A percentile compares a stretch with the other conserved stretches of the same genome.
Conservation (phyloP, 2,888 invertebrate species). For the Eretmocerus hayati region DNA sequence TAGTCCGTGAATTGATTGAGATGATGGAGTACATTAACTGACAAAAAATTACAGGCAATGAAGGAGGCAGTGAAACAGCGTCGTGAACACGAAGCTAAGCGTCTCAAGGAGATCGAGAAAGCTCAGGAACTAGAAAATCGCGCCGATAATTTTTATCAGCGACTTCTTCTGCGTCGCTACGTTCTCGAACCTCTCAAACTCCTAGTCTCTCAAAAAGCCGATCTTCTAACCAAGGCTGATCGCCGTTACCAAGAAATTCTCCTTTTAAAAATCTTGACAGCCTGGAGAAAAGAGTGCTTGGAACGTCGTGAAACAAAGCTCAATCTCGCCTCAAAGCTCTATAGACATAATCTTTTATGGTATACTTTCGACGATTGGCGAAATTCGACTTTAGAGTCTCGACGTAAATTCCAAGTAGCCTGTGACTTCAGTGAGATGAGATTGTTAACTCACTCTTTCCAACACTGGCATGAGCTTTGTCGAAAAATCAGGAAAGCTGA, state of each 20-base stretch:
- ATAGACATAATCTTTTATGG: conserved; percentile 31
- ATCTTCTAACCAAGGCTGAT: conserved; percentile 48
- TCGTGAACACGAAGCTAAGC: conserved; percentile 32
- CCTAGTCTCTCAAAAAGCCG: conserved; percentile 30
- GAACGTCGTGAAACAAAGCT: conserved; percentile 24
- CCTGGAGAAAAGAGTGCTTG: conserved; percentile 49
- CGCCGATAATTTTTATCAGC: conserved; percentile 34
- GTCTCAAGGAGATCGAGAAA: conserved; percentile 31
- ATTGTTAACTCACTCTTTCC: conserved; percentile 51
- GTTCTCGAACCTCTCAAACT: conserved; percentile 31
- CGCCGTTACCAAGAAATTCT: conserved; percentile 51
- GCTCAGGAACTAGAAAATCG: conserved; percentile 27
- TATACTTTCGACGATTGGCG: conserved; percentile 32
- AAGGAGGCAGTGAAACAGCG: conserved; percentile 34
- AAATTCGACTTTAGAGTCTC: conserved; percentile 22
- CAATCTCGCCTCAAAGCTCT: conserved; percentile 27
- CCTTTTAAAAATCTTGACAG: conserved; percentile 46
- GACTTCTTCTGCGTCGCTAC: conserved; percentile 33
- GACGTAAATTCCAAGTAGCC: conserved; percentile 60
- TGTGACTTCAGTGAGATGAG: conserved; percentile 64
- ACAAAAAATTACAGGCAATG: conserved; percentile 27
- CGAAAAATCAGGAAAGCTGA: conserved; percentile 42
- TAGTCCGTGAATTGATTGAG: too few relatives aligned
- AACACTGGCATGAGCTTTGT: conserved; percentile 49
- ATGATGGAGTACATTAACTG: background rate